phyloP scores from a whole-genome alignment of 2,888 invertebrate genomes.

The Zaprionus lineosus region DNA sequence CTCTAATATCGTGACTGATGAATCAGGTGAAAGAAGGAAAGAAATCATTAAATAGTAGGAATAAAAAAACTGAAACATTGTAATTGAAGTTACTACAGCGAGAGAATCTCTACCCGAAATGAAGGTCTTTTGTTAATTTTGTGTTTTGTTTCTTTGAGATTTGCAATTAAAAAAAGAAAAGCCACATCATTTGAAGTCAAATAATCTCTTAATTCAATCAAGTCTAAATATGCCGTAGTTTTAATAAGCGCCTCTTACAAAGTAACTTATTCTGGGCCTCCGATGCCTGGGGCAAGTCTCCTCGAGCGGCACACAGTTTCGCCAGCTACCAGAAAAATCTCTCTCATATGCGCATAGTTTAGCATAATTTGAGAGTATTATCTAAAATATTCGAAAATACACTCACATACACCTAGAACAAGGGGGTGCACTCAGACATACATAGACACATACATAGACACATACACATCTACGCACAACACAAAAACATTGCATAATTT shows the following conservation, averaged over 20 bases:
- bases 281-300: not conserved
- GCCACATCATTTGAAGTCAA: not conserved
- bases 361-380: slow-evolving; percentile 59
- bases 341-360: slow-evolving; percentile 61
- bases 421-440: too few species aligned
- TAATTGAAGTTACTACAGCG: too few species aligned
- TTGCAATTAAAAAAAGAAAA: slow-evolving; percentile 5
- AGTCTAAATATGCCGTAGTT: not conserved
- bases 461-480: not conserved
- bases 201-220: not conserved
- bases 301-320: slow-evolving; percentile 5
- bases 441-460: not conserved
- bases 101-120: too few species aligned
- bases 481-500: slow-evolving; percentile 61
- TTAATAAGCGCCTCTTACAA: not conserved
- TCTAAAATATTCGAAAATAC: slow-evolving; percentile 27
- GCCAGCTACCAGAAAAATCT: slow-evolving; percentile 16
- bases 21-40: not conserved
- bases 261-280: slow-evolving; percentile 4
- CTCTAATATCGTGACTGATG: too few species aligned
- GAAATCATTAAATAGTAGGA: not conserved
- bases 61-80: too few species aligned
- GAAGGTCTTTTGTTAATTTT: too few species aligned
- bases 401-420: not conserved
- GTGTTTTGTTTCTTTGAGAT: slow-evolving; percentile 2